Conservation (phyloP, 2,888 invertebrate species). For the Leistus spinibarbis region DNA sequence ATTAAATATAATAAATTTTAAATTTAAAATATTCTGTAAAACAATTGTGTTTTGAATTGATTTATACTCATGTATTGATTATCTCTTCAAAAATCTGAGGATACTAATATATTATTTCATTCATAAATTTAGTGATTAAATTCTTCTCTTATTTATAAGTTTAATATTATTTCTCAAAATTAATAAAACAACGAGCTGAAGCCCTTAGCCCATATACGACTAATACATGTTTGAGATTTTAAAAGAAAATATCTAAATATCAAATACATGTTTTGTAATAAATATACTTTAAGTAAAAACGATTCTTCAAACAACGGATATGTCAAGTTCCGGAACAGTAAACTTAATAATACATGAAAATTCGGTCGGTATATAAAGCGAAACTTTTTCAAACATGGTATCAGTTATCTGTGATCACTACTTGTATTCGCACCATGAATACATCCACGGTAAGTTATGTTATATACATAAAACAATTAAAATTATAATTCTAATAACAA, state of each 20-base stretch:
- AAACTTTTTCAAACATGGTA: background rate
- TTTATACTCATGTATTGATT: too few species aligned
- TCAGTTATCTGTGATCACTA: slow-evolving; percentile 26
- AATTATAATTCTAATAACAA: background rate
- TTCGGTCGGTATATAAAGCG: background rate
- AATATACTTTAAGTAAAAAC: background rate
- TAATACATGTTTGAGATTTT: too few species aligned
- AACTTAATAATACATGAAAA: background rate
- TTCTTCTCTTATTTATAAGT: too few species aligned
- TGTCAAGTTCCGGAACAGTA: background rate
- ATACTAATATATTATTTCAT: too few species aligned
- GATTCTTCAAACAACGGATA: background rate
- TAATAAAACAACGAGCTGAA: too few species aligned
- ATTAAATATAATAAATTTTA: too few species aligned
- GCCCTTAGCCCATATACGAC: too few species aligned
- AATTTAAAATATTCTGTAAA: too few species aligned
- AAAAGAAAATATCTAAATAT: background rate
- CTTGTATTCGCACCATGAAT: slow-evolving; percentile 25
- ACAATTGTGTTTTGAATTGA: too few species aligned
- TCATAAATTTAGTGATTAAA: too few species aligned
- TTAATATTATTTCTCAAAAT: too few species aligned
- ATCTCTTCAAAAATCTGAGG: too few species aligned
- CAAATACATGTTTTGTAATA: background rate
- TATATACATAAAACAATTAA: background rate
- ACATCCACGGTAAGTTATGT: slow-evolving; percentile 29